Percentiles rank a stretch among this genome's conserved stretches.
Conservation (phyloP, 2,113 vertebrate genomes). For the Vanacampus margaritifer region DNA sequence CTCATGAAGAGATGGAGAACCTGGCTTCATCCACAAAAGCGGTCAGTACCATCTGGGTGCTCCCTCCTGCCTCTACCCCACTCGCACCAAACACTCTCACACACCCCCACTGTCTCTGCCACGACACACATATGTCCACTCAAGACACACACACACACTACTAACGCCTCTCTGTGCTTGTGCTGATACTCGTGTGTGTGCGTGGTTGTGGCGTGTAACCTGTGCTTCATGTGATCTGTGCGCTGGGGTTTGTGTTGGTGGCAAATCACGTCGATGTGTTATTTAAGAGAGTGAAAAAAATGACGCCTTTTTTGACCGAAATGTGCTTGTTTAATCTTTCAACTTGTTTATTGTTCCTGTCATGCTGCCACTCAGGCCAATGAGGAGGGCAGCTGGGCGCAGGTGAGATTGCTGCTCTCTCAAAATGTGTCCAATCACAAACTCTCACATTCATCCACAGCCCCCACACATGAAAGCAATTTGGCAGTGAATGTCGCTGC, state of each 20-base stretch:
- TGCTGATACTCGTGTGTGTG: constrained; percentile 19
- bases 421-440: constrained; percentile 26
- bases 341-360: constrained; percentile 60
- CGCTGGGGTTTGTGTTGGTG: constrained; percentile 8
- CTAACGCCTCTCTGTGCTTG: constrained; percentile 12
- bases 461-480: neutral
- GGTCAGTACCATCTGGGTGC: constrained; percentile 84
- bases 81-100: constrained; percentile 44
- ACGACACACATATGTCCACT: constrained; percentile 45
- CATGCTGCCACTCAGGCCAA: constrained; percentile 87
- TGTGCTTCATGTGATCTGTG: constrained; percentile 19
- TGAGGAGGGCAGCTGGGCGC: constrained; percentile 97
- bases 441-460: constrained; percentile 6
- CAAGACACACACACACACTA: constrained; percentile 15
- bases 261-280: constrained; percentile 3
- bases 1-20: constrained; percentile 98
- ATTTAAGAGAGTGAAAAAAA: constrained; percentile 1
- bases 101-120: constrained; percentile 46
- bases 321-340: constrained; percentile 25
- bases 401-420: constrained; percentile 79
- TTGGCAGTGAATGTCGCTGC: neutral
- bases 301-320: constrained; percentile 14
- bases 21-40: constrained; percentile 89
- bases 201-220: constrained; percentile 29
- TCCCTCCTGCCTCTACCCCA: constrained; percentile 30